These are phyloP conservation scores for Pithys albifrons DNA, from an alignment of 2,113 vertebrate species.

Conservation along the genomic window DNA sequence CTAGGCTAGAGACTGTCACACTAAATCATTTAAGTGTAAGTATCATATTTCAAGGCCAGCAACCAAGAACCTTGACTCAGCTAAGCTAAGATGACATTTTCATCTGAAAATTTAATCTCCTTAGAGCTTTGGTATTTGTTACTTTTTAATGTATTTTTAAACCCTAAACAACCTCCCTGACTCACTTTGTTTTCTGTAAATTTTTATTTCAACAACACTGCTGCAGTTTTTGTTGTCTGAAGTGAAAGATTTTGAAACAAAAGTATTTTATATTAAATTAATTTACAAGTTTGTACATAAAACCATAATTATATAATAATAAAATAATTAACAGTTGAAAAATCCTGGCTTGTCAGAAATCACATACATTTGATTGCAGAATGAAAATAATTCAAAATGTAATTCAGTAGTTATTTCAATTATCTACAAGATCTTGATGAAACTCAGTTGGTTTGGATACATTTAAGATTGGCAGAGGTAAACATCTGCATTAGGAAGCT, in stretches of 20 bases:
- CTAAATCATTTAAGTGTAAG: constrained; percentile 44
- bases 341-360: background rate
- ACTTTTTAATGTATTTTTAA: background rate
- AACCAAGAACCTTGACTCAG: constrained; percentile 39
- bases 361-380: accelerated
- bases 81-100: constrained; percentile 39
- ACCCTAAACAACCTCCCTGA: background rate
- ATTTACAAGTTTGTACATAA: background rate
- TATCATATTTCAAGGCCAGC: constrained; percentile 56
- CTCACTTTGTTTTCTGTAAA: background rate
- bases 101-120: constrained; percentile 54
- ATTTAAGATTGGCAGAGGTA: background rate
- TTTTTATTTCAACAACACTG: background rate
- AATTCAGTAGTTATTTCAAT: background rate
- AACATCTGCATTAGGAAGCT: background rate
- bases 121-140: background rate
- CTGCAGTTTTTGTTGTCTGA: background rate
- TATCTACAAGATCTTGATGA: background rate
- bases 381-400: background rate
- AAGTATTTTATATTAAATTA: background rate
- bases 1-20: background rate
- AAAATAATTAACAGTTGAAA: background rate
- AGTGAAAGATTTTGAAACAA: background rate
- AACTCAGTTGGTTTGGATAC: background rate
- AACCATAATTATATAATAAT: background rate